Evolutionary conservation across 2,888 invertebrate species (phyloP).

Genomic region (Himalopsyche japonica): DNA sequence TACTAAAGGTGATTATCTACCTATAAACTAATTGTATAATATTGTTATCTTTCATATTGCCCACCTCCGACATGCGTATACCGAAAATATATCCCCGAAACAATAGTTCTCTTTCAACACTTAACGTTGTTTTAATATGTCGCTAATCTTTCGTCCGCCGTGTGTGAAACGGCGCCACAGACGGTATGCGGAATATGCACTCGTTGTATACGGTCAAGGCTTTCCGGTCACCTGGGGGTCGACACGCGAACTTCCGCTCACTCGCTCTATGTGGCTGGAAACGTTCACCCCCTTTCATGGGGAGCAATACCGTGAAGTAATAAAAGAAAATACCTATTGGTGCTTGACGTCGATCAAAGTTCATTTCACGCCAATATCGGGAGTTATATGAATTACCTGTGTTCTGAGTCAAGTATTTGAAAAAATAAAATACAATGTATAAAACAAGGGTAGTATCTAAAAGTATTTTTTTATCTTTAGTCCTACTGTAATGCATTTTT

Average conservation of each 20-base stretch:
- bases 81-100: not conserved
- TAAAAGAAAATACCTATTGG: not conserved
- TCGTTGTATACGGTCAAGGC: conserved; percentile 26
- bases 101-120: not conserved
- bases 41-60: too few species aligned
- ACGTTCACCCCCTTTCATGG: not conserved
- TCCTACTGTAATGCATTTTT: too few species aligned
- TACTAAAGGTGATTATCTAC: too few species aligned
- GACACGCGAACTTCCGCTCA: not conserved
- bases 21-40: too few species aligned
- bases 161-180: conserved; percentile 5
- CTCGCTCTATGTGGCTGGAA: not conserved
- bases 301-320: not conserved
- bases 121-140: not conserved
- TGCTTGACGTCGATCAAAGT: not conserved
- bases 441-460: too few species aligned
- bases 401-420: too few species aligned
- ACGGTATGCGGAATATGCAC: conserved; percentile 19
- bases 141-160: conserved; percentile 1
- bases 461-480: too few species aligned
- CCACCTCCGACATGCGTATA: too few species aligned
- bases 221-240: conserved; percentile 1
- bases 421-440: too few species aligned
- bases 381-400: too few species aligned
- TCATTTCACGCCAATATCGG: not conserved